phyloP scores from a whole-genome alignment of 2,888 invertebrate species.

The Heteromyza rotundicornis region DNA sequence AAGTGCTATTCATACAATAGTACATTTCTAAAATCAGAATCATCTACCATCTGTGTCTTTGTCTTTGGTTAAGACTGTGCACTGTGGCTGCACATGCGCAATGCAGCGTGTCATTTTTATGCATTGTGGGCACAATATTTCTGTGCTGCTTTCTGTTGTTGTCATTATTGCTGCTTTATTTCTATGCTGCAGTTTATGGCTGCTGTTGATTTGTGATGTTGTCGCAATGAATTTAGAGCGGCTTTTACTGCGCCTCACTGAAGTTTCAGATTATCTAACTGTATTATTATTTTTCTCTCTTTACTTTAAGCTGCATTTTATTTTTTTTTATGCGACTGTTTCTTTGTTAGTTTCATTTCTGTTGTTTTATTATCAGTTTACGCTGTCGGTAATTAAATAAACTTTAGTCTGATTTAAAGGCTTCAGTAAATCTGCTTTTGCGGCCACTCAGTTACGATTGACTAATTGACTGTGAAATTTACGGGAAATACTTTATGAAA shows the following conservation, averaged over 20 bases:
- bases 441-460: not conserved
- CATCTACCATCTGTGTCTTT: too few species aligned
- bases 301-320: slow-evolving; percentile 22
- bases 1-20: too few species aligned
- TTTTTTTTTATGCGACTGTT: slow-evolving; percentile 16
- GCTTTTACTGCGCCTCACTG: slow-evolving; percentile 22
- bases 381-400: not conserved
- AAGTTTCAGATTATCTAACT: slow-evolving; percentile 23
- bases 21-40: too few species aligned
- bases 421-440: not conserved
- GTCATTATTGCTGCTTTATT: slow-evolving; percentile 3
- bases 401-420: not conserved
- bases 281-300: slow-evolving; percentile 25
- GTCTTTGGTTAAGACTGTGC: too few species aligned
- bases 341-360: not conserved
- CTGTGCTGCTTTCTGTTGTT: not conserved
- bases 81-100: not conserved
- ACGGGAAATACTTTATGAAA: not conserved
- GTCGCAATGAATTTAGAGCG: slow-evolving; percentile 2
- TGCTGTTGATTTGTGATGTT: slow-evolving; percentile 6
- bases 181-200: not conserved
- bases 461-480: not conserved
- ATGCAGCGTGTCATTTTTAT: not conserved
- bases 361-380: not conserved
- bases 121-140: not conserved